Evolutionary conservation across 2,113 vertebrate genomes (phyloP), one percentile per base, ranked within the genome.

Genomic region (Daubentonia madagascariensis): DNA sequence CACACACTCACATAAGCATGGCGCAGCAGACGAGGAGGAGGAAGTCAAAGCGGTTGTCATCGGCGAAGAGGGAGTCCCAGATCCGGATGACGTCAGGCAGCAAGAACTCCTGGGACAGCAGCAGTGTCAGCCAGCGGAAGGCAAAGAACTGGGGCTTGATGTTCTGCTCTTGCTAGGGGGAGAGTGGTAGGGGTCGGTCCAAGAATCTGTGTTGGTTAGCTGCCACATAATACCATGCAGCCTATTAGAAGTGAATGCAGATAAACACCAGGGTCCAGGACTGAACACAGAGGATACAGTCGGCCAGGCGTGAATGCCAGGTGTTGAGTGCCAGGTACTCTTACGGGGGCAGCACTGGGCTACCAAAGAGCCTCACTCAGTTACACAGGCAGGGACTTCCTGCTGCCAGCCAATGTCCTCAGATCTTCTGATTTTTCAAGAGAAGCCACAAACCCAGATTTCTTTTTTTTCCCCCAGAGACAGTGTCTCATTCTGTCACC

Each of bases 111-210:
- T 99, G 99, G 79, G 99, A 99, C 25, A 99, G 98, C 98, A 99
- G 98, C 97, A 99, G 98, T 0, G 99, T 99, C 96, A 99, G 98
- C 99, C 99, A 99, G 97, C 99, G 99, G 99, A 99, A 99, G 89
- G 99, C 99, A 83, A 99, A 99, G 98, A 99, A 99, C 98, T 99
- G 99, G 1, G 99, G 99, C 98, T 99, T 99, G 98, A 99, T 99
- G 98, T 99, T 99, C 98, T 99, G 99, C 98, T 99, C 99, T 98
- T 99, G 99, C 99, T 99, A 99, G 70, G 92, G 98, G 97, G 85
- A 98, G 17, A 94, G 85, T 35, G 87, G 81, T 0, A 1, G 0
- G 7, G 35, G 25, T 7, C 0, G 2, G 28, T 4, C 43, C 57
- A 3, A 32, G 43, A 40, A 28, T 8, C 6, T 5, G 1, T 10